Evolutionary conservation across 2,888 invertebrate species (phyloP).

Genomic region (Aethes cnicana): DNA sequence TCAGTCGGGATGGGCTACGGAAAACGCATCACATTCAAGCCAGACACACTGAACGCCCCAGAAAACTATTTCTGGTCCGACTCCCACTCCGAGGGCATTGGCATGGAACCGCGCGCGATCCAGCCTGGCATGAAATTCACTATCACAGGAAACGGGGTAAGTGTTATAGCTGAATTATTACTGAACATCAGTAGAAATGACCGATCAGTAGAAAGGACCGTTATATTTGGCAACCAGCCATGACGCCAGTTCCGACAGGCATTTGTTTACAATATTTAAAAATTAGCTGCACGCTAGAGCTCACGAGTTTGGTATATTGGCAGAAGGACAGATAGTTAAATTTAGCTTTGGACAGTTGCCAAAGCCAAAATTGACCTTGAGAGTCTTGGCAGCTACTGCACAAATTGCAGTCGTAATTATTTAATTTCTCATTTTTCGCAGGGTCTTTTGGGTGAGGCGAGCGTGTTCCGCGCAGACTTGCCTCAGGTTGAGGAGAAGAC

Average conservation of each 20-base stretch:
- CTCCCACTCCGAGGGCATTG: constrained; percentile 87
- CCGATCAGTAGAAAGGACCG: not conserved
- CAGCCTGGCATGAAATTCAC: constrained; percentile 85
- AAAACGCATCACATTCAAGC: constrained; percentile 87
- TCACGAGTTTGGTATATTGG: constrained; percentile 43
- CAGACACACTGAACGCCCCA: constrained; percentile 82
- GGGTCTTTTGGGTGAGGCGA: constrained; percentile 84
- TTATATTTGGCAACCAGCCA: constrained; percentile 21
- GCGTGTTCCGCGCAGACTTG: constrained; percentile 85
- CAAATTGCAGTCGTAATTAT: constrained; percentile 13
- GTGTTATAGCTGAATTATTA: constrained; percentile 39
- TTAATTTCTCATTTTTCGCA: constrained; percentile 52
- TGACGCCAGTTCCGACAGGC: constrained; percentile 22
- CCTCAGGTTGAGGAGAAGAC: constrained; percentile 86
- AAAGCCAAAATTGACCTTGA: constrained; percentile 35
- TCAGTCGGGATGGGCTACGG: constrained; percentile 89
- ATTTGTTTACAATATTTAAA: constrained; percentile 47
- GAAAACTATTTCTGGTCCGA: constrained; percentile 91
- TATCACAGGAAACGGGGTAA: constrained; percentile 83
- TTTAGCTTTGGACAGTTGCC: constrained; percentile 48
- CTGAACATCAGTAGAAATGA: constrained; percentile 11
- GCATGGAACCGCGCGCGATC: constrained; percentile 86
- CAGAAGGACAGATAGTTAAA: constrained; percentile 51
- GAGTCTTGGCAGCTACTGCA: constrained; percentile 8
- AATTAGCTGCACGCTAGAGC: constrained; percentile 43